phyloP scores from a whole-genome alignment of 2,888 invertebrate species.

The Priocnemis perturbator region DNA sequence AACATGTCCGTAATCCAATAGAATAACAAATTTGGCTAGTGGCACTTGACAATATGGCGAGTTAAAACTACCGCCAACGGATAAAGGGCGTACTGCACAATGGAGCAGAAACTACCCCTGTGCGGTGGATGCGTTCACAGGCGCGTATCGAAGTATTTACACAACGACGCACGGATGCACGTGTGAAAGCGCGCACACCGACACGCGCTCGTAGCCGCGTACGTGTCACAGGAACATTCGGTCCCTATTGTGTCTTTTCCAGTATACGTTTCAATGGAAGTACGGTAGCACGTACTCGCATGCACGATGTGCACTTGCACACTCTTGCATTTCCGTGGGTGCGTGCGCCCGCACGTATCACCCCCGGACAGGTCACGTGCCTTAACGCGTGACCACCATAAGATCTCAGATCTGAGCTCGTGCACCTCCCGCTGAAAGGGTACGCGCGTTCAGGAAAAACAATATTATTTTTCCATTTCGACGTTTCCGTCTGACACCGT shows the following conservation, averaged over 20 bases:
- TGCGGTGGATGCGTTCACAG: constrained; percentile 33
- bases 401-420: constrained; percentile 40
- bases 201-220: constrained; percentile 31
- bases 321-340: constrained; percentile 47
- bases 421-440: constrained; percentile 59
- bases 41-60: constrained; percentile 71
- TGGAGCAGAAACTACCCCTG: constrained; percentile 55
- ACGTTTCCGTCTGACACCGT: constrained; percentile 3
- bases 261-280: constrained; percentile 27
- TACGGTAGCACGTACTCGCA: constrained; percentile 11
- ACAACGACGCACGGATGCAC: not conserved
- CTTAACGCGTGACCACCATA: constrained; percentile 61
- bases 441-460: constrained; percentile 48
- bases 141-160: constrained; percentile 22
- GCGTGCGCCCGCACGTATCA: constrained; percentile 41
- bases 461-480: constrained; percentile 66
- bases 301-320: constrained; percentile 46
- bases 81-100: constrained; percentile 57
- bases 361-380: constrained; percentile 60
- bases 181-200: constrained; percentile 17
- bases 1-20: constrained; percentile 62
- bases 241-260: constrained; percentile 41
- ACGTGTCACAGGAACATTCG: constrained; percentile 19
- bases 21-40: constrained; percentile 70
- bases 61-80: constrained; percentile 60